A percentile compares a stretch with the other conserved stretches of the same genome.
phyloP scores from a whole-genome alignment of 2,888 invertebrate genomes.

The Noctua janthe region DNA sequence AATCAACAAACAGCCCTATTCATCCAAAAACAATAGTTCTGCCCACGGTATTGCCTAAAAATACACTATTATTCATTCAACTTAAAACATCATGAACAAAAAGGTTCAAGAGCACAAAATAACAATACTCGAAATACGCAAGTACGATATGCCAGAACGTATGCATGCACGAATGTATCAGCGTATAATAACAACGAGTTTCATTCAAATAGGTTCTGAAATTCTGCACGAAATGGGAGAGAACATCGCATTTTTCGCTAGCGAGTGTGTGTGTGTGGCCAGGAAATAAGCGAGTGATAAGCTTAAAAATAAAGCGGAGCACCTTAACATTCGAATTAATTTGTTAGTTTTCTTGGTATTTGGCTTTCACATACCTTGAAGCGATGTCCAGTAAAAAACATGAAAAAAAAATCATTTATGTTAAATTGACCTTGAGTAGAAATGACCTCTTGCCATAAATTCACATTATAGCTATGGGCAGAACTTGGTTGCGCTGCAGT shows the following conservation, averaged over 20 bases:
- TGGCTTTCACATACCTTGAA: neutral
- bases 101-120: constrained; percentile 28
- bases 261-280: constrained; percentile 49
- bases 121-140: constrained; percentile 50
- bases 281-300: constrained; percentile 7
- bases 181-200: constrained; percentile 59
- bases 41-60: constrained; percentile 23
- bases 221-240: constrained; percentile 61
- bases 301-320: neutral
- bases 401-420: neutral
- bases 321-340: neutral
- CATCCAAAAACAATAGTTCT: constrained; percentile 4
- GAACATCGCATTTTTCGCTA: constrained; percentile 65
- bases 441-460: neutral
- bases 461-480: neutral
- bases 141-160: constrained; percentile 11
- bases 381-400: neutral
- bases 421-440: neutral
- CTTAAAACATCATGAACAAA: constrained; percentile 44
- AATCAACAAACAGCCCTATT: constrained; percentile 25
- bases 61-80: constrained; percentile 22
- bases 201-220: constrained; percentile 66
- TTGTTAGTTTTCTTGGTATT: neutral
- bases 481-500: neutral
- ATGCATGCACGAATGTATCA: constrained; percentile 56